Percentiles rank a stretch among this genome's conserved stretches.
These are phyloP conservation scores for Semicossyphus pulcher DNA, from an alignment of 2,113 vertebrate genomes.

Conservation along the genomic window DNA sequence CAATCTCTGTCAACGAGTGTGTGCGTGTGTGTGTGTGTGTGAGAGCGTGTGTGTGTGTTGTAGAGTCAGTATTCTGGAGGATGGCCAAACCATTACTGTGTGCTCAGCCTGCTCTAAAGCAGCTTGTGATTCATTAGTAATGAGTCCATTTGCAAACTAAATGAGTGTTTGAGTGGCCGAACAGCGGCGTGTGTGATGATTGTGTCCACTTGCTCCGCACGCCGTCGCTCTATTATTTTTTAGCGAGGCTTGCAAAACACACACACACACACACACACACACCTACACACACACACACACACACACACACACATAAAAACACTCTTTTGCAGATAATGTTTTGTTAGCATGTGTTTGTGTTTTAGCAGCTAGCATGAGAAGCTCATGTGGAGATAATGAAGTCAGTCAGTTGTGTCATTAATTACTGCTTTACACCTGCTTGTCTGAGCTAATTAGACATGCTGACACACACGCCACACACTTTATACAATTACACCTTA, in stretches of 20 bases:
- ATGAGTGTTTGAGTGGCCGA: slow-evolving; percentile 73
- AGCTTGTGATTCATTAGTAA: slow-evolving; percentile 80
- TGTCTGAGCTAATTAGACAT: slow-evolving; percentile 78
- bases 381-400: slow-evolving; percentile 74
- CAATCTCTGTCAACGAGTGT: slow-evolving; percentile 64
- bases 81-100: slow-evolving; percentile 75
- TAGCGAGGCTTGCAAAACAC: slow-evolving; percentile 13
- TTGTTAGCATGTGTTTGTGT: slow-evolving; percentile 11
- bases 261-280: not conserved
- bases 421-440: slow-evolving; percentile 82
- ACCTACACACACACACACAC: no score
- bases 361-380: slow-evolving; percentile 44
- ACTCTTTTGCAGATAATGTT: no score
- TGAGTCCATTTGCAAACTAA: slow-evolving; percentile 80
- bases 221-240: slow-evolving; percentile 5
- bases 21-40: slow-evolving; percentile 26
- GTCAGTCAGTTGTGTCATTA: slow-evolving; percentile 78
- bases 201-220: slow-evolving; percentile 50
- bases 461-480: slow-evolving; percentile 58
- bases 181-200: slow-evolving; percentile 42
- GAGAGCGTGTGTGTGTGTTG: slow-evolving; percentile 14
- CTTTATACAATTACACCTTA: slow-evolving; percentile 19
- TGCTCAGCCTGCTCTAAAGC: slow-evolving; percentile 73
- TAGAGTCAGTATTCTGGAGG: slow-evolving; percentile 66
- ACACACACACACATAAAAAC: not conserved